Evolutionary conservation across 2,113 vertebrate genomes (phyloP).

Genomic region (Nothobranchius kuhntae): DNA sequence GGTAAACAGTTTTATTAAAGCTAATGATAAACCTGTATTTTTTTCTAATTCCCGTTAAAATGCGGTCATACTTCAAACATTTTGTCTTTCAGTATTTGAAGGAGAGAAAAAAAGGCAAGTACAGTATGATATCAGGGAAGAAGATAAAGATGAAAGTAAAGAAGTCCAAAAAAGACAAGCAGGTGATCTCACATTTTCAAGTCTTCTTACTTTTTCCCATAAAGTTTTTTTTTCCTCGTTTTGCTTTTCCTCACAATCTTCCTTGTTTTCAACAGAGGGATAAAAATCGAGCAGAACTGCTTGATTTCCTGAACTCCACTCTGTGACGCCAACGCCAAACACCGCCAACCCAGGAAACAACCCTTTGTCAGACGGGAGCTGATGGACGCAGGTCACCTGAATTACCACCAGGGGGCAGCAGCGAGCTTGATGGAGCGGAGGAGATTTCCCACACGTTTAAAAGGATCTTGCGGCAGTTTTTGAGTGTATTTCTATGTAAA

Average conservation of each 20-base stretch:
- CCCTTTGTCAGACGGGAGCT: background rate
- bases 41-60: background rate
- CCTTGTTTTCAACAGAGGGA: slow-evolving; percentile 75
- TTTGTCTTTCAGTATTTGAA: slow-evolving; percentile 84
- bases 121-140: slow-evolving; percentile 93
- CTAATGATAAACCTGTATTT: background rate
- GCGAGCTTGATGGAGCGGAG: background rate
- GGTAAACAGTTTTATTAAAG: slow-evolving; percentile 66
- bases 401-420: slow-evolving; percentile 22
- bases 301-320: slow-evolving; percentile 90
- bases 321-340: slow-evolving; percentile 71
- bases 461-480: background rate
- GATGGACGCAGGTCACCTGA: background rate
- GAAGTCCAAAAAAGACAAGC: slow-evolving; percentile 91
- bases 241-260: background rate
- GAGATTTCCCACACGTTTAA: background rate
- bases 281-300: slow-evolving; percentile 87
- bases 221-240: too few species aligned
- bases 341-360: slow-evolving; percentile 58
- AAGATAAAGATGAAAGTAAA: slow-evolving; percentile 95
- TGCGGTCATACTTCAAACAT: background rate
- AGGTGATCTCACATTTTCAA: slow-evolving; percentile 71
- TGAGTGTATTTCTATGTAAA: too few species aligned
- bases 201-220: background rate
- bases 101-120: slow-evolving; percentile 88